A percentile compares a stretch with the other conserved stretches of the same genome.
Evolutionary conservation across 2,888 invertebrate species (phyloP).

Genomic region (Rhyacophila evoluta): DNA sequence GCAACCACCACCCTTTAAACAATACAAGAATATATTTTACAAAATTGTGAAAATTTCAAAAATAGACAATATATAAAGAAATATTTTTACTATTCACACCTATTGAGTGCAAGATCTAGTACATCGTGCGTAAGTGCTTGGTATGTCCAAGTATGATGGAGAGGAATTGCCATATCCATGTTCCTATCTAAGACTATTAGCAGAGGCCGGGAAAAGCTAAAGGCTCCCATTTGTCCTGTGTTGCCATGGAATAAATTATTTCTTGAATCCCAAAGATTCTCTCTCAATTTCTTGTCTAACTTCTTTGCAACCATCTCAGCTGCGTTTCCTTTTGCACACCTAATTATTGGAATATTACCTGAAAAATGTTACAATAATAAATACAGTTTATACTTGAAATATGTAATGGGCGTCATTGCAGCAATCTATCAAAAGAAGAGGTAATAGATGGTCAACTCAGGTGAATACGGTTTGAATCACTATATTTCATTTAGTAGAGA

Average conservation of each 20-base stretch:
- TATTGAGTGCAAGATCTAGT: constrained; percentile 89
- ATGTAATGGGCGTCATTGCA: too few relatives aligned
- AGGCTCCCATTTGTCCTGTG: constrained; percentile 79
- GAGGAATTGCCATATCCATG: constrained; percentile 95
- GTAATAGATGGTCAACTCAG: too few relatives aligned
- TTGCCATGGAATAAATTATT: constrained; percentile 95
- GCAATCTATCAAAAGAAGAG: too few relatives aligned
- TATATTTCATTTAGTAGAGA: too few relatives aligned
- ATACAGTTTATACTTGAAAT: too few relatives aligned
- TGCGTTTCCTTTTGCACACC: constrained; percentile 94
- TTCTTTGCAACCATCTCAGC: constrained; percentile 99
- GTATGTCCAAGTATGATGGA: constrained; percentile 99
- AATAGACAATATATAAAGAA: not conserved
- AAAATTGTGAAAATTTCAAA: too few relatives aligned
- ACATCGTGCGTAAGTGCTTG: constrained; percentile 98
- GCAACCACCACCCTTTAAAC: constrained; percentile 70
- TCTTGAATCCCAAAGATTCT: constrained; percentile 95
- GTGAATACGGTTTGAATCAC: too few relatives aligned
- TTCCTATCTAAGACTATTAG: constrained; percentile 93
- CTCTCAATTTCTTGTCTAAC: constrained; percentile 95
- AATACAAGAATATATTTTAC: constrained; percentile 29
- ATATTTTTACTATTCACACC: constrained; percentile 61
- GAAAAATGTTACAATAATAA: too few relatives aligned
- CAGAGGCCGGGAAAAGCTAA: constrained; percentile 93
- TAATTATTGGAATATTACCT: constrained; percentile 89